Evolutionary conservation across 2,888 invertebrate species (phyloP), one percentile per base, ranked within the genome.

Genomic region (Dichetophora obliterata): DNA sequence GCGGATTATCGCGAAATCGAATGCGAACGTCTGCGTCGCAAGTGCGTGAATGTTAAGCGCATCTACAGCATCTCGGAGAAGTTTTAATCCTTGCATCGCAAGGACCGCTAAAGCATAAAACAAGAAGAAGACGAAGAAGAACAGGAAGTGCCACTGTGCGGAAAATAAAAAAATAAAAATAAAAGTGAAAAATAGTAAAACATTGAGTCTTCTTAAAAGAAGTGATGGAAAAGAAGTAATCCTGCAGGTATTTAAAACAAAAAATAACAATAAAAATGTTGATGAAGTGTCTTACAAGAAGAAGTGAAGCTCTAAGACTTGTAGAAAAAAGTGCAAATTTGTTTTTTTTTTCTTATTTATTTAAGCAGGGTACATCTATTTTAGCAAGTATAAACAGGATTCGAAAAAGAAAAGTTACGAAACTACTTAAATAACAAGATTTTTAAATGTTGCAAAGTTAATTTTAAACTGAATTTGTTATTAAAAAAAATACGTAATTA

Each of bases 1-100:
- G 86, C 87, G 59, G 87, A 87, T 79, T 84, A 87, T 73, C 85
- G 88, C 78, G 88, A 88, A 83, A 88, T 88, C 79, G 88, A 88
- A 80, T 87, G 87, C 82, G 88, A 88, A 80, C 86, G 86, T 76
- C 83, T 88, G 82, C 82, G 87, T 77, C 87, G 87, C 82, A 87
- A 87, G 84, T 87, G 87, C 85, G 87, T 87, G 84, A 87, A 87
- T 85, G 86, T 87, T 72, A 88, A 88, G 82, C 87, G 88, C 84
- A 88, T 88, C 83, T 88, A 87, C 85, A 88, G 88, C 84, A 88
- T 88, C 83, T 88, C 88, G 82, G 88, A 88, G 80, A 88, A 88
- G 81, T 88, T 88, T 82, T 88, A 86, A 84, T 43, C 43, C 43
- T 43, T 71, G 71, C 71, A 43, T 34, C 57, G 57, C 54, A 71